Evolutionary conservation across 2,113 vertebrate genomes (phyloP).

Genomic region (Paracanthobrama guichenoti): DNA sequence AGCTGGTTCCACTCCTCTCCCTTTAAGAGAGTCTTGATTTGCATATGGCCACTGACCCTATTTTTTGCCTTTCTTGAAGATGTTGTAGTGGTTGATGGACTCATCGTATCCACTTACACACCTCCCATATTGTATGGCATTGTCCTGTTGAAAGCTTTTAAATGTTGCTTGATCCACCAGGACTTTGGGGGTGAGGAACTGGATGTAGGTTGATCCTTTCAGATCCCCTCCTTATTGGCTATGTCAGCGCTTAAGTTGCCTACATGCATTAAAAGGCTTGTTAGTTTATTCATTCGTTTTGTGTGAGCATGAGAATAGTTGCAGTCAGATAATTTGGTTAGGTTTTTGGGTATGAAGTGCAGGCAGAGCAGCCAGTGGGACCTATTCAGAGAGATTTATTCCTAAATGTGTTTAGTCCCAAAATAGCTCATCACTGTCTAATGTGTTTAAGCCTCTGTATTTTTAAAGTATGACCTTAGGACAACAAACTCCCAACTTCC

Average conservation of each 20-base stretch:
- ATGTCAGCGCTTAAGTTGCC: not conserved
- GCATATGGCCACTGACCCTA: constrained; percentile 62
- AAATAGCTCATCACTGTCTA: not conserved
- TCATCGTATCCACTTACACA: constrained; percentile 16
- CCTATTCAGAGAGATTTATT: not conserved
- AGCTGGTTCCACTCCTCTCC: constrained; percentile 62
- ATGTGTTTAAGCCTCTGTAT: not conserved
- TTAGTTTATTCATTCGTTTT: not conserved
- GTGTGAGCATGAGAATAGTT: not conserved
- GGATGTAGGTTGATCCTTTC: constrained; percentile 26
- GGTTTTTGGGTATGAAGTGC: not conserved
- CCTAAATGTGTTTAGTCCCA: not conserved
- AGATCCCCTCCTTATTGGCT: constrained; percentile 16
- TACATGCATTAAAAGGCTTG: not conserved
- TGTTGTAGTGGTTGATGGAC: not conserved
- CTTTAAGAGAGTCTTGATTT: constrained; percentile 58
- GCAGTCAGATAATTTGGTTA: not conserved
- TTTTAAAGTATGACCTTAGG: not conserved
- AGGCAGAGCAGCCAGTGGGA: not conserved
- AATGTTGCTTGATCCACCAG: not conserved
- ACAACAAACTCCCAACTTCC: not conserved
- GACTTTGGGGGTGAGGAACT: not conserved
- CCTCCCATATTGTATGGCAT: constrained; percentile 55
- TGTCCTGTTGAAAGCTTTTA: not conserved
- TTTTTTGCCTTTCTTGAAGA: constrained; percentile 39